Evolutionary conservation across 2,888 invertebrate species (phyloP), one percentile per base, ranked within the genome.

Genomic region (Arrhopalites spinosus): DNA sequence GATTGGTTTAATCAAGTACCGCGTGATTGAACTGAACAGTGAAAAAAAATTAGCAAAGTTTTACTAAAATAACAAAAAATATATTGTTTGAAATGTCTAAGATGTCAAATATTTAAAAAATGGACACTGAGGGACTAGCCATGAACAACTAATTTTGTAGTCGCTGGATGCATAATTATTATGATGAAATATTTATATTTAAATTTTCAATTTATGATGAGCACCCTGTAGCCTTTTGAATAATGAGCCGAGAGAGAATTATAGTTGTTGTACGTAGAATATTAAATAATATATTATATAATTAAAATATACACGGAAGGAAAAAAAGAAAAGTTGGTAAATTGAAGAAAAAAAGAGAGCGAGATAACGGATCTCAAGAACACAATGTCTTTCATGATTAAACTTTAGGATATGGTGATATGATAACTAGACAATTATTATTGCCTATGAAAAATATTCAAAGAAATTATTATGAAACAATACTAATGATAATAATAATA

Each of bases 321-420:
- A 63, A 29, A 63, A 27, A 63, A 5, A 29, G 20, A 63, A 23
- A 25, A 25, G 17, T 27, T 63, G 25, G 59, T 13, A 29, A 29
- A 63, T 29, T 63, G 3, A 8, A 29, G 29, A 63, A 63, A 13
- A 63, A 53, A 68, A 68, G n/a, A n/a, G 47, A 47, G 47, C 67
- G 67, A 68, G 67, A 68, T 25, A 45, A 66, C 11, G 67, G 67
- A 47, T 68, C 67, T 68, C 67, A 68, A 43, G 45, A 47, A 45
- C 45, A 68, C 67, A 68, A 25, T 68, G 67, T 68, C 67, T 68
- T 68, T 68, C 67, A 68, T 68, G 67, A 68, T 25, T 68, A 47
- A 68, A 68, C 45, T 45, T 68, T 45, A 59, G 25, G n/a, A 59
- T 20, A 59, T 20, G 53, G 25, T 25, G 59, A 59, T 25, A 25